Base-by-base conservation (phyloP, 2,113 vertebrate species). In the Cyprinus carpio region DNA sequence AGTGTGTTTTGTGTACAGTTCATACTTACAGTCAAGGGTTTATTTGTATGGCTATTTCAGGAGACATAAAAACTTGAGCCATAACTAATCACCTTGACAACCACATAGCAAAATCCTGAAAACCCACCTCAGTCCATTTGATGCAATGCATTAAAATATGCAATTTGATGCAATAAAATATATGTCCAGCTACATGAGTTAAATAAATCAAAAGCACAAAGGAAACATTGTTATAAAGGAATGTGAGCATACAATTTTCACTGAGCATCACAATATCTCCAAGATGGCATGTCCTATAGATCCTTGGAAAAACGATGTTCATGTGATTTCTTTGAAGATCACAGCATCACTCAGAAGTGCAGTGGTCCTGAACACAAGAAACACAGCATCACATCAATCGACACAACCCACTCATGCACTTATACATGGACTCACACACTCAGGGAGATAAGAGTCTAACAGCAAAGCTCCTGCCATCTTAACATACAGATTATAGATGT, bases 401-500 rank as follows among this genome's bases (percentile, higher is more conserved):
- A 31, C 74, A 16, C n/a, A 76, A 29, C 15, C 81, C 86, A 90
- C 91, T 91, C 90, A 88, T 90, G 86, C 88, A 85, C 76, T 84
- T 87, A 72, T 77, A 86, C 79, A 86, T 37, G 31, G 15, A 20
- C 29, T 67, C 79, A 81, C 20, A 7, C 18, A 23, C 31, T 23
- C 2, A 1, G 31, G 65, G 31, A 2, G 67, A 71, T 37, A 40
- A 9, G 31, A 20, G n/a, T 69, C 9, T 37, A 71, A 71, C 20
- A 13, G 65, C 37, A 20, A 10, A 69, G 31, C 18, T 37, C 18
- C 67, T 40, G 67, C 2, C 18, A 13, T 72, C 20, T n/a, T 72
- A 72, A 72, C 34, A n/a, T 40, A 13, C 20, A 40, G 9, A 29
- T 71, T 71, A 71, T 31, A 69, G 18, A 9, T 37, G 16, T 20